Percentiles rank a stretch among this genome's conserved stretches.
These are phyloP conservation scores for Synergus umbraculus DNA, from an alignment of 2,888 invertebrate genomes.

Conservation along the genomic window DNA sequence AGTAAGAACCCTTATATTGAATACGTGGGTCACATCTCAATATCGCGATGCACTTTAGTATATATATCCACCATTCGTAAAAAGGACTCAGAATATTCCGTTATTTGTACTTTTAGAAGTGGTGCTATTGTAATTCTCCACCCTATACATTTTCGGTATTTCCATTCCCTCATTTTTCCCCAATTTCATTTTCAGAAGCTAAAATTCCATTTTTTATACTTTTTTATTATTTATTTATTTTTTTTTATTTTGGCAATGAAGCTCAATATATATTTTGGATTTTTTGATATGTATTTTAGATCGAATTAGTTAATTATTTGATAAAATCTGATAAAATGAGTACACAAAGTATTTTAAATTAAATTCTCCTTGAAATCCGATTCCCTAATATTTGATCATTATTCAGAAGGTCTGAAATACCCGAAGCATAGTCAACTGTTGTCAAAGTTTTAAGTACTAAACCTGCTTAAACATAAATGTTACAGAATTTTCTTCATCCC, in stretches of 20 bases:
- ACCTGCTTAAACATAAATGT: not conserved
- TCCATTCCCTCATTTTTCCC: not conserved
- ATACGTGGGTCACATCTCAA: slow-evolving; percentile 72
- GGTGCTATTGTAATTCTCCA: slow-evolving; percentile 39
- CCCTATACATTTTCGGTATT: not conserved
- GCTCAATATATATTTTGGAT: not conserved
- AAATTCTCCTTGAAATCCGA: too few relatives aligned
- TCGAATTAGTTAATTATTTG: not conserved
- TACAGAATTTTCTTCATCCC: not conserved
- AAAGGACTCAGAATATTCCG: slow-evolving; percentile 28
- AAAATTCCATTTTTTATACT: not conserved
- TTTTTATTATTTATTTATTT: not conserved
- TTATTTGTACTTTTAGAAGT: slow-evolving; percentile 16
- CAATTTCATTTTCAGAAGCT: not conserved
- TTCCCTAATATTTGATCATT: not conserved
- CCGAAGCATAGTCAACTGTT: not conserved
- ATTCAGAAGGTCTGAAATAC: not conserved
- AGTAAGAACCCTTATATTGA: slow-evolving; percentile 72
- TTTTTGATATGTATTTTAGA: not conserved
- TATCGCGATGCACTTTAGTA: slow-evolving; percentile 61
- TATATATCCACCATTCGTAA: slow-evolving; percentile 7
- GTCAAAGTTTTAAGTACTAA: not conserved
- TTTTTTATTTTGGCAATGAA: not conserved
- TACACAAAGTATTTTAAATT: too few relatives aligned
- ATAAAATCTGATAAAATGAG: not conserved